Evolutionary conservation across 2,797 vertebrate species (phyloP).

Genomic region (Gallinago solitaria): DNA sequence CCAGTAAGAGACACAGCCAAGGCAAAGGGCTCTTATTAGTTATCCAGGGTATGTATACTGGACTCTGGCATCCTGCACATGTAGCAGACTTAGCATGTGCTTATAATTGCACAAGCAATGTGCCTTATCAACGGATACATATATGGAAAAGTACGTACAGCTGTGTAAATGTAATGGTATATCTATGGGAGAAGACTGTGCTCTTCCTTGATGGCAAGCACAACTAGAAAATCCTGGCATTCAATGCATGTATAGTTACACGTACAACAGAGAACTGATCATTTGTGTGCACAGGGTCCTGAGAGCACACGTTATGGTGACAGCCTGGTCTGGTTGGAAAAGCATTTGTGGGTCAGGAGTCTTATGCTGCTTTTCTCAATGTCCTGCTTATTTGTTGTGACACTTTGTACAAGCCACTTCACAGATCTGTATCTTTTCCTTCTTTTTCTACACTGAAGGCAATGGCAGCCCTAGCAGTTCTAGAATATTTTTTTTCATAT

Average conservation of each 20-base stretch:
- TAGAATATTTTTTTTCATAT: neutral
- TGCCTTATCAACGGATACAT: neutral
- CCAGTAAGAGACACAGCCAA: neutral
- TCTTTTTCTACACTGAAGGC: neutral
- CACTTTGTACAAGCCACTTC: neutral
- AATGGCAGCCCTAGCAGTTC: neutral
- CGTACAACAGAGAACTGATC: neutral
- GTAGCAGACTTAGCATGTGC: neutral
- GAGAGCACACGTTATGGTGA: neutral
- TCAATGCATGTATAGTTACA: neutral
- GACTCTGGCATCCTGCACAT: too few species aligned
- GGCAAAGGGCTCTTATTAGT: neutral
- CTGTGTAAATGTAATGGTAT: neutral
- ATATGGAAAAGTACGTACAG: neutral
- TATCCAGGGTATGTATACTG: neutral
- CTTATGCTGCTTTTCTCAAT: neutral
- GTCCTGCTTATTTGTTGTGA: neutral
- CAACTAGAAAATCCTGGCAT: neutral
- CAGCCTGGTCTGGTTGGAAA: neutral
- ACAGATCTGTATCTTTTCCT: neutral
- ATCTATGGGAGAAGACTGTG: accelerated
- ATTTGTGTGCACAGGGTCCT: neutral
- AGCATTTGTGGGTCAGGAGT: neutral
- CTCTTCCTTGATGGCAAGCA: accelerated
- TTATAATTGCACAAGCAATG: neutral